A percentile compares a stretch with the other conserved stretches of the same genome.
Conservation (phyloP, 2,888 invertebrate genomes). For the Vanessa cardui region DNA sequence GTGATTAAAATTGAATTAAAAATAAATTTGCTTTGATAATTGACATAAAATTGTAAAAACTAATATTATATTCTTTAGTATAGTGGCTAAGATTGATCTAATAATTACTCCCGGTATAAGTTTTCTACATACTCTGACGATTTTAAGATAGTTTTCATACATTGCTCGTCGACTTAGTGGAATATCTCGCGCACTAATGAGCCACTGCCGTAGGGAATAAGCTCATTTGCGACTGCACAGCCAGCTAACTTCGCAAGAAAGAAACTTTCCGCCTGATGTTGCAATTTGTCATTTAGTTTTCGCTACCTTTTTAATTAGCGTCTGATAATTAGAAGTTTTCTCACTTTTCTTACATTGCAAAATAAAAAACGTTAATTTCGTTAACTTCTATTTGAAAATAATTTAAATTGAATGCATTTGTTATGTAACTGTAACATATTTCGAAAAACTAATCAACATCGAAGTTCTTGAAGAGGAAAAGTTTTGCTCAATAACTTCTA, state of each 20-base stretch:
- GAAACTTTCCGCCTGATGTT: slow-evolving; percentile 59
- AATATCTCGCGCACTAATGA: slow-evolving; percentile 63
- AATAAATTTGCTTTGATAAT: no score
- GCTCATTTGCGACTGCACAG: slow-evolving; percentile 70
- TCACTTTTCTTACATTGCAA: neutral
- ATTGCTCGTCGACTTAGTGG: slow-evolving; percentile 49
- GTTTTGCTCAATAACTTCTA: no score
- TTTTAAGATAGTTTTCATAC: slow-evolving; percentile 47
- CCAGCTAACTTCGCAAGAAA: slow-evolving; percentile 57
- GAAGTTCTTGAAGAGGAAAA: no score
- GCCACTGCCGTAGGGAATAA: slow-evolving; percentile 66
- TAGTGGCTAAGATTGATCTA: neutral
- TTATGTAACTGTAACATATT: no score
- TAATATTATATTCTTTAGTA: neutral
- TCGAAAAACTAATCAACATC: no score
- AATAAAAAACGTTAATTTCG: neutral
- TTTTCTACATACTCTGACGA: neutral
- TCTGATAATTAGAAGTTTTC: slow-evolving; percentile 27
- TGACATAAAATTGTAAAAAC: no score
- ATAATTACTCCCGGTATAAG: neutral
- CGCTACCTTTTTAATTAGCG: slow-evolving; percentile 54
- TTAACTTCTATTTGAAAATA: no score
- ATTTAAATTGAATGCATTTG: no score
- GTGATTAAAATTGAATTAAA: no score
- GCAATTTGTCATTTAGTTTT: slow-evolving; percentile 66